Evolutionary conservation across 2,888 invertebrate genomes (phyloP).

Genomic region (Sinhomidia bicolor): DNA sequence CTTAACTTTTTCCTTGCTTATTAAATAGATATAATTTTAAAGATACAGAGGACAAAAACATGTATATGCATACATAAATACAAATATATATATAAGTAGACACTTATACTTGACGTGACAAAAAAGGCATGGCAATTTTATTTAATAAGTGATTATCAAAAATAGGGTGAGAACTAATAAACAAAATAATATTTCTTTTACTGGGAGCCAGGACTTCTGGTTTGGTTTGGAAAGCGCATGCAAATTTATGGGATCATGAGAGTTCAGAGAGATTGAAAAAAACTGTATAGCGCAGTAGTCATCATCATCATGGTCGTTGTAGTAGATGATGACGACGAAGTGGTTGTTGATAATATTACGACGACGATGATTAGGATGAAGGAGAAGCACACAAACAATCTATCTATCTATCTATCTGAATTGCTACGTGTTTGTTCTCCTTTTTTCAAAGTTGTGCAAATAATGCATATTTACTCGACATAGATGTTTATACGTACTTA

Average conservation of each 20-base stretch:
- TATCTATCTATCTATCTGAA: too few species aligned
- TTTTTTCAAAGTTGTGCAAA: slow-evolving; percentile 36
- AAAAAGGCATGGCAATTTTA: slow-evolving; percentile 54
- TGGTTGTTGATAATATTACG: not conserved
- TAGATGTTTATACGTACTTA: not conserved
- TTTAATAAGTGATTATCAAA: slow-evolving; percentile 71
- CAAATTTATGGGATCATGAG: slow-evolving; percentile 68
- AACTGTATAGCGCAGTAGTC: not conserved
- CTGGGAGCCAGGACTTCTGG: slow-evolving; percentile 50
- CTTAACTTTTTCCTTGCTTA: not conserved
- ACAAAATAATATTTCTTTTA: slow-evolving; percentile 50
- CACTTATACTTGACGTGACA: slow-evolving; percentile 47
- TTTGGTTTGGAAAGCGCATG: slow-evolving; percentile 65
- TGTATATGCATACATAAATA: not conserved
- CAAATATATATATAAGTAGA: not conserved
- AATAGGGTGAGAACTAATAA: slow-evolving; percentile 75
- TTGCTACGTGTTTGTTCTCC: slow-evolving; percentile 50
- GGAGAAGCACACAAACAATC: slow-evolving; percentile 8
- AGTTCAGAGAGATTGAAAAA: slow-evolving; percentile 56
- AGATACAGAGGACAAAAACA: not conserved
- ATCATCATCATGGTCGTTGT: not conserved
- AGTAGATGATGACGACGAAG: not conserved
- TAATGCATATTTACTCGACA: not conserved
- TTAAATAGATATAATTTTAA: too few species aligned
- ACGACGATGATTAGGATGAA: slow-evolving; percentile 11